Evolutionary conservation across 2,888 invertebrate species (phyloP).

Genomic region (Lasioglossum malachurum): DNA sequence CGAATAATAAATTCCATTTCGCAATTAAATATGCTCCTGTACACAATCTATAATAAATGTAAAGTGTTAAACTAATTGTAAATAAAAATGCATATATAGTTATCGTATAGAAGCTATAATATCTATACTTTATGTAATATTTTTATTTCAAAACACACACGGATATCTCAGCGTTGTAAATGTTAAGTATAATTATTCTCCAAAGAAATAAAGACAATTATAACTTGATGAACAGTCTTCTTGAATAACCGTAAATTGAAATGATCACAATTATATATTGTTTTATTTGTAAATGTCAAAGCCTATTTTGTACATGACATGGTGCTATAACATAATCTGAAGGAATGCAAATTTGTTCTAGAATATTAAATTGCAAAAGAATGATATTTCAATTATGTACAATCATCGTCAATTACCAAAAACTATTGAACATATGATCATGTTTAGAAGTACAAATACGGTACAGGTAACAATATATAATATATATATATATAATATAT

Average conservation of each 20-base stretch:
- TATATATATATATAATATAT: not conserved
- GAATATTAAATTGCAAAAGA: slow-evolving; percentile 46
- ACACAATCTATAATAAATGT: slow-evolving; percentile 36
- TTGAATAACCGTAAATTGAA: slow-evolving; percentile 29
- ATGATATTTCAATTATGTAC: slow-evolving; percentile 62
- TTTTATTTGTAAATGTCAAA: slow-evolving; percentile 62
- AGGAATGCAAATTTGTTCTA: slow-evolving; percentile 67
- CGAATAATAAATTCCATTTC: slow-evolving; percentile 27
- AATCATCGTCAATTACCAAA: slow-evolving; percentile 53
- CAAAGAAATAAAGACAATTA: slow-evolving; percentile 32
- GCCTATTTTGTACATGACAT: slow-evolving; percentile 71
- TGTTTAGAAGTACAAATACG: slow-evolving; percentile 38
- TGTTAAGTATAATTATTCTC: slow-evolving; percentile 33
- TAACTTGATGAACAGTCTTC: slow-evolving; percentile 21
- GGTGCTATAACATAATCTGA: slow-evolving; percentile 69
- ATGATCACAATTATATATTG: slow-evolving; percentile 37
- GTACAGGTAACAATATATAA: slow-evolving; percentile 18
- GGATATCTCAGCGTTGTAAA: slow-evolving; percentile 17
- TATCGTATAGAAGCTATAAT: slow-evolving; percentile 38
- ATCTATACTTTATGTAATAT: slow-evolving; percentile 14
- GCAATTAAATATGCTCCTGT: slow-evolving; percentile 39
- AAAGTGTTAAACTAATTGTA: slow-evolving; percentile 33
- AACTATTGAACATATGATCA: slow-evolving; percentile 48
- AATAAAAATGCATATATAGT: slow-evolving; percentile 41
- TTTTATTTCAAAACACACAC: slow-evolving; percentile 31